Evolutionary conservation across 2,797 vertebrate species (phyloP), one percentile per base, ranked within the genome.

Genomic region (Hippoglossus hippoglossus): DNA sequence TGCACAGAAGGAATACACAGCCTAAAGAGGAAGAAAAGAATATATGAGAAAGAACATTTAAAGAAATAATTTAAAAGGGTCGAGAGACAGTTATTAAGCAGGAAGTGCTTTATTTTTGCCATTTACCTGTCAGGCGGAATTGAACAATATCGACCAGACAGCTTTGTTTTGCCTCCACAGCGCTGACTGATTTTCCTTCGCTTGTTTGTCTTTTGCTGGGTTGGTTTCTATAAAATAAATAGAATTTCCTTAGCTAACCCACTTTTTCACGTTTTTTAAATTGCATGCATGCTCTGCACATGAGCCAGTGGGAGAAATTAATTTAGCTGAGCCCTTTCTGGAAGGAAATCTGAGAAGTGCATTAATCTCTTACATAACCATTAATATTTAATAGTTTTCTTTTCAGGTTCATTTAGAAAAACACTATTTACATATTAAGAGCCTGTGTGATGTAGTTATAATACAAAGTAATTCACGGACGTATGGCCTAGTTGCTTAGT

Each of bases 371-470:
- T n/a, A 54, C 13, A 28, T 54, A 18, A 28, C 16, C 54, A 34
- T 19, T 41, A 76, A 87, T 83, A 58, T 75, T 80, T 73, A 44
- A 80, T 75, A 3, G 47, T 80, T 81, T 74, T 73, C 41, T 67
- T 77, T 72, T 66, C 39, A 54, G 68, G 52, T 21, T 55, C 36
- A 61, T 62, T 83, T 39, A 36, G 60, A 70, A 60, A 76, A 68
- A 57, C 28, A 44, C 1, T 50, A 41, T 84, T 84, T 73, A 25
- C 61, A 75, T 73, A 77, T 63, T 73, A 53, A 25, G 8, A 59
- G 65, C 67, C 31, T 13, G 26, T 62, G 28, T 46, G 16, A 64
- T 63, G 50, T 34, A 21, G 7, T 73, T 39, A 12, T 36, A 36
- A 36, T 12, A 36, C 34, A 12, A 36, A 36, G 36, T 13, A 39